Base-by-base conservation (phyloP, 2,888 invertebrate species). In the Synanthedon vespiformis region DNA sequence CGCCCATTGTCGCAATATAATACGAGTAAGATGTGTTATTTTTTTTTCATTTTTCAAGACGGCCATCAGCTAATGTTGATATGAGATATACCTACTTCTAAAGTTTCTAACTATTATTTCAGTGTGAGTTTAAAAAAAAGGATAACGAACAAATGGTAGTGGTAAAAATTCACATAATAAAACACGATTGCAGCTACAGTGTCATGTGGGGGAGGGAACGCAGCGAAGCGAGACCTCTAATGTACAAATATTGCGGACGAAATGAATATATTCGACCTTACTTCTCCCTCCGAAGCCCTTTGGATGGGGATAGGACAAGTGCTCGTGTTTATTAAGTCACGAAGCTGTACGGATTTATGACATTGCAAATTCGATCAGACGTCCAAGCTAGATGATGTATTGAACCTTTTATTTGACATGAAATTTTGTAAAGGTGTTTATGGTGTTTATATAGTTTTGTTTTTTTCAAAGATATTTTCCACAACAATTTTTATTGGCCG, bases 221-320 rank as follows among this genome's bases (percentile, higher is more conserved):
- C 65, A 83, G 72, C 77, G 77, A 79, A 71, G 70, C 85, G 80
- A 83, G 84, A 86, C 87, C 87, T 86, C 84, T 86, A 86, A 86
- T 86, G 84, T 82, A 84, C 86, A 86, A 87, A 87, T 84, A 87
- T 87, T 87, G 87, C 84, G 87, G 85, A 75, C 74, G 80, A 77
- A 83, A 87, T 86, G 85, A 86, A 86, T 85, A 86, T 77, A 82
- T 84, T 80, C 77, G 75, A 64, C 68, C 73, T 70, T 22, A 10
- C 50, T 40, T 61, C 58, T 61, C 62, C 68, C 58, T 62, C 63
- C 59, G 51, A 51, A 56, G 55, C 60, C 58, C 55, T 54, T 58
- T 58, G 56, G 57, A 54, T 56, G 56, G 56, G 64, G 61, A 60
- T 57, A 52, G 57, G 58, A 65, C 75, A 79, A 83, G 77, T 77